Conservation (phyloP, 2,113 vertebrate genomes). For the Nothoprocta pentlandii region DNA sequence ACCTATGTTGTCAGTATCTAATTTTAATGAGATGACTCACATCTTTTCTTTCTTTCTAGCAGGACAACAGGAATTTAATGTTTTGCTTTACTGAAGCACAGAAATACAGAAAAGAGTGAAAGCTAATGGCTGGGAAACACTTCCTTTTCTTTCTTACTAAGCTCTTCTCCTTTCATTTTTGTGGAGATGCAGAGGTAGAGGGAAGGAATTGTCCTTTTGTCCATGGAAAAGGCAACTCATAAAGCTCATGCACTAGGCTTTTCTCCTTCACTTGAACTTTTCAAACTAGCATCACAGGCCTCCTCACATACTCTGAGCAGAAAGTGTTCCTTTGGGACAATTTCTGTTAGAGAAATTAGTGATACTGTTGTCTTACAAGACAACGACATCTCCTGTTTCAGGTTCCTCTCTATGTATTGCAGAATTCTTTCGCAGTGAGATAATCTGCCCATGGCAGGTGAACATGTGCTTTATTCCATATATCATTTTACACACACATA, state of each 20-base stretch:
- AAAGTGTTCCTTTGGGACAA: neutral
- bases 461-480: fast-evolving
- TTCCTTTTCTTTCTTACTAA: neutral
- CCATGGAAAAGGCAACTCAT: neutral
- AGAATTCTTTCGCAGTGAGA: neutral
- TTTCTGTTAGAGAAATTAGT: neutral
- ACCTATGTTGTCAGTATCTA: neutral
- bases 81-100: neutral
- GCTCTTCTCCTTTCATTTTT: neutral
- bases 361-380: neutral
- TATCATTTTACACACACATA: neutral
- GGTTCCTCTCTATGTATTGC: neutral
- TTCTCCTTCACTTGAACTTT: neutral
- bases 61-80: neutral
- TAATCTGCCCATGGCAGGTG: neutral
- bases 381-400: fast-evolving
- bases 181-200: neutral
- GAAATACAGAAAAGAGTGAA: neutral
- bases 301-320: neutral
- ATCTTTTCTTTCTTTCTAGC: neutral
- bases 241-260: neutral
- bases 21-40: neutral
- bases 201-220: neutral
- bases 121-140: neutral
- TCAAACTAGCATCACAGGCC: neutral